Conservation (phyloP, 2,888 invertebrate species). For the Clivina fossor region DNA sequence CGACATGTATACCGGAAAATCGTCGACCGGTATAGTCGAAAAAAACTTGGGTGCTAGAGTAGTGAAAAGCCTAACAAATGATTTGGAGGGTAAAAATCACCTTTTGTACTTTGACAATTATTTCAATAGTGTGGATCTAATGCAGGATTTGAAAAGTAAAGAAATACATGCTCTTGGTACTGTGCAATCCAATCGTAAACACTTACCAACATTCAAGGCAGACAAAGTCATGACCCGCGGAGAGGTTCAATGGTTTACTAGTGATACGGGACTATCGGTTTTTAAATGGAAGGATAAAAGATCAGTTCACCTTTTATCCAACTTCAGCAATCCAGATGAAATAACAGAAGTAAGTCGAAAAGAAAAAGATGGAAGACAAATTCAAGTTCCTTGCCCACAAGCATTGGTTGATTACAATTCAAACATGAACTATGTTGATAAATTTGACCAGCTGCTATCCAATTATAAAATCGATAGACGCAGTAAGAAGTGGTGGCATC, state of each 20-base stretch:
- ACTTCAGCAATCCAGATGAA: conserved; percentile 40
- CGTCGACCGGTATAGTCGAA: conserved; percentile 36
- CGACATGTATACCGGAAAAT: conserved; percentile 42
- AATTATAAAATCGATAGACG: conserved; percentile 44
- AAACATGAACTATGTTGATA: conserved; percentile 46
- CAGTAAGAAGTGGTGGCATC: conserved; percentile 46
- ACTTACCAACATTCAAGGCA: conserved; percentile 30
- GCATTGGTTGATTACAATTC: conserved; percentile 39
- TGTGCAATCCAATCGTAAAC: conserved; percentile 27
- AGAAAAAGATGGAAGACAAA: conserved; percentile 36
- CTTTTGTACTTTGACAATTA: conserved; percentile 44
- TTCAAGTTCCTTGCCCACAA: conserved; percentile 37
- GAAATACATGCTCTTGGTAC: conserved; percentile 35
- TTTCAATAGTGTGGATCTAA: conserved; percentile 40
- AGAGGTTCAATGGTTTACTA: conserved; percentile 36
- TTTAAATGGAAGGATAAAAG: conserved; percentile 42
- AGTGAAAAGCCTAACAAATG: conserved; percentile 38
- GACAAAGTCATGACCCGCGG: conserved; percentile 37
- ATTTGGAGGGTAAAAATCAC: conserved; percentile 37
- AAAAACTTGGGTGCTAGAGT: conserved; percentile 38
- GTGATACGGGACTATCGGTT: conserved; percentile 42
- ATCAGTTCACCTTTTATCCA: conserved; percentile 38
- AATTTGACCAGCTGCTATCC: conserved; percentile 43
- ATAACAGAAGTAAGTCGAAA: conserved; percentile 35
- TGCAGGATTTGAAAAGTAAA: conserved; percentile 35